Evolutionary conservation across 2,797 vertebrate species (phyloP), one percentile per base, ranked within the genome.

Genomic region (Sorex maritimensis): DNA sequence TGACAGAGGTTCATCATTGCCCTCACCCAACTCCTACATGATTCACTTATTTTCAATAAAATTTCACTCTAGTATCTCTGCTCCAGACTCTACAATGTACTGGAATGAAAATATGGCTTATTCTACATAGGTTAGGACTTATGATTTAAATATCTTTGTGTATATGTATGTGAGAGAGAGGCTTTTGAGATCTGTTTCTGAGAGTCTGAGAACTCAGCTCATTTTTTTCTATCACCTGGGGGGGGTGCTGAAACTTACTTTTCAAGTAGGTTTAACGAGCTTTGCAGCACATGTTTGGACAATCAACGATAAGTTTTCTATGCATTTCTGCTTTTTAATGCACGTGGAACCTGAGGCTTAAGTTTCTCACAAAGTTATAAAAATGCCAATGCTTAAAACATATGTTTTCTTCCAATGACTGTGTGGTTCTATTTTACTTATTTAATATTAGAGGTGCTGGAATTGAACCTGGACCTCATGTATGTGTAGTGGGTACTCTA

Each of bases 351-450:
- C 10, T 55, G 61, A 15, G 26, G 12, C 9, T 72, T 88, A 68
- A 81, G 17, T 78, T 46, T 92, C 23, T 83, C 46, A 90, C 12
- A 71, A 72, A 90, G 14, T 24, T 52, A 77, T 67, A n/a, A 68
- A 52, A 12, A 15, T 41, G 14, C 1, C 21, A 72, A 26, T 5
- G 19, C 7, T 79, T 90, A 67, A 71, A 26, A 86, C 68, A 44
- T 6, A 19, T 69, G 65, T 15, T 83, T 79, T 82, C 73, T 87
- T n/a, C 28, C 65, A 93, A 91, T 24, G 34, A 61, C 63, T 69
- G 1, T 24, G 15, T 80, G 38, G 28, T 72, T 75, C 6, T 63
- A 63, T 24, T 52, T 52, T 63, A 63, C 17, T 24, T 63, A 63
- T 19, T 63, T 63, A 63, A 19, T 7, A 19, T 63, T 63, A 19